Evolutionary conservation across 2,113 vertebrate species (phyloP).

Genomic region (Cochlearius cochlearius): DNA sequence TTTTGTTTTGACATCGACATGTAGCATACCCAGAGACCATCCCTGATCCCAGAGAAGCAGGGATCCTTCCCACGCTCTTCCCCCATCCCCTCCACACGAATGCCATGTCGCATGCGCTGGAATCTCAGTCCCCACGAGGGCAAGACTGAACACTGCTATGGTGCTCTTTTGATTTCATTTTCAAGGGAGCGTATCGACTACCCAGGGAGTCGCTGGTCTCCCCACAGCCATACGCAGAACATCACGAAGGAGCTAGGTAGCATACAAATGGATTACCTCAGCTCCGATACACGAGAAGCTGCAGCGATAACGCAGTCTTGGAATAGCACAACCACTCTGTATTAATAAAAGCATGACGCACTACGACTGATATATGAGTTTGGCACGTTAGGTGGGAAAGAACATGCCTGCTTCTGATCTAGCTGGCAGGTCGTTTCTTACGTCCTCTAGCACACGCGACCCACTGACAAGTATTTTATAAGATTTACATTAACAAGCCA

Average conservation of each 20-base stretch:
- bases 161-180: neutral
- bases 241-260: fast-evolving
- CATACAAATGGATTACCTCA: neutral
- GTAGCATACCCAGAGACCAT: neutral
- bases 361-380: neutral
- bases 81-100: fast-evolving
- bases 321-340: neutral
- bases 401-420: neutral
- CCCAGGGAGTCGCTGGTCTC: neutral
- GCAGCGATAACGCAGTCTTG: neutral
- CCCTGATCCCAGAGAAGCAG: neutral
- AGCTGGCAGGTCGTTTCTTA: neutral
- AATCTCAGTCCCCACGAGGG: neutral
- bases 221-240: fast-evolving
- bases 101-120: fast-evolving
- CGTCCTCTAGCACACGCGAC: neutral
- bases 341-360: neutral
- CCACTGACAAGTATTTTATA: neutral
- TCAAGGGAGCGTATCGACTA: neutral
- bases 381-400: neutral
- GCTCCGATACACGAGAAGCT: neutral
- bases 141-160: neutral
- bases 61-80: neutral
- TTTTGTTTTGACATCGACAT: neutral
- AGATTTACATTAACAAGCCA: neutral